Evolutionary conservation across 2,888 invertebrate genomes (phyloP).

Genomic region (Carterocephalus palaemon): DNA sequence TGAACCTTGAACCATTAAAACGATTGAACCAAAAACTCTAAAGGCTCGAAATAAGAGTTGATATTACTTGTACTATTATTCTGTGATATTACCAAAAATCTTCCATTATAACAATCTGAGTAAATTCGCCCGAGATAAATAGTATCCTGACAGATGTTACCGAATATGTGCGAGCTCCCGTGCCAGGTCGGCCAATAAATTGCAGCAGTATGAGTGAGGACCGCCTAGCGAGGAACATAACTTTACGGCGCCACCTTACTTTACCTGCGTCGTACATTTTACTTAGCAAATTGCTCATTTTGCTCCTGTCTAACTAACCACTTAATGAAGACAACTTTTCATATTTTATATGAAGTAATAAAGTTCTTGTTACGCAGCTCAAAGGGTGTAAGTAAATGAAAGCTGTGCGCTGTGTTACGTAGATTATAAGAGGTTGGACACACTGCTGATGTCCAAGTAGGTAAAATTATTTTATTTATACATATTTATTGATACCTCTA

Average conservation of each 20-base stretch:
- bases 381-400: constrained; percentile 4
- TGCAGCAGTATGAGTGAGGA: constrained; percentile 73
- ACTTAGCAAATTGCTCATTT: constrained; percentile 75
- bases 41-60: too few species aligned
- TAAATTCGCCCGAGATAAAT: constrained; percentile 15
- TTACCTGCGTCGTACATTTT: constrained; percentile 75
- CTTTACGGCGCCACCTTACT: constrained; percentile 69
- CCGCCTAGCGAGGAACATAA: constrained; percentile 73
- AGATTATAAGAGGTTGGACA: not conserved
- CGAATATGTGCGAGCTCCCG: constrained; percentile 31
- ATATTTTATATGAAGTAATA: constrained; percentile 31
- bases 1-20: too few species aligned
- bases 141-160: constrained; percentile 36
- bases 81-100: not conserved
- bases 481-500: too few species aligned
- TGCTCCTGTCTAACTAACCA: constrained; percentile 71
- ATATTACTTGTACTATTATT: too few species aligned
- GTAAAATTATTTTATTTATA: too few species aligned
- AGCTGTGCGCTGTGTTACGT: not conserved
- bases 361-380: constrained; percentile 19
- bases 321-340: constrained; percentile 63
- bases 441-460: too few species aligned
- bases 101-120: constrained; percentile 11
- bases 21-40: too few species aligned
- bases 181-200: constrained; percentile 62